Evolutionary conservation across 2,797 vertebrate genomes (phyloP), one percentile per base, ranked within the genome.

Genomic region (Tokudaia tokunoshimensis): DNA sequence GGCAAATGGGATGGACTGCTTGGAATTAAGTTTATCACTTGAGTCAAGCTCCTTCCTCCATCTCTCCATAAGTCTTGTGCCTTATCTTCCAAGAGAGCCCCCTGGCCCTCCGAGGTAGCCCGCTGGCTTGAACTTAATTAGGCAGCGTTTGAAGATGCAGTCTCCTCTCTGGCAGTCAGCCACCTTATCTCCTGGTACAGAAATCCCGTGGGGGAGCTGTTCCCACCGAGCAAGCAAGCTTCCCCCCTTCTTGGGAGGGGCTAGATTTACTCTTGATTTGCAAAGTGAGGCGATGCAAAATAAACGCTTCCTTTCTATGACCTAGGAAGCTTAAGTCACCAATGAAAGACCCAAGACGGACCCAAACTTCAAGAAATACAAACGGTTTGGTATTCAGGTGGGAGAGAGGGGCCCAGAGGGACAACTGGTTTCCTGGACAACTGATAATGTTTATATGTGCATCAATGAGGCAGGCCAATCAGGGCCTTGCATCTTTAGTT

Each of bases 71-170:
- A 55, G 96, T 91, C 86, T 81, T 55, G 14, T 85, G 96, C 95
- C 93, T 97, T 96, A 97, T 97, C 97, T 97, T 93, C 85, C 10
- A 57, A 94, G 63, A 97, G 92, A 84, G 92, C 20, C 92, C 84
- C 83, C 94, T 63, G 75, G 97, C 95, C 92, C 17, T 22, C 52
- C 29, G 95, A 97, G 84, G 96, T 31, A 91, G 97, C 90, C 97
- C 91, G 97, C 97, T 96, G 98, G 85, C 92, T 96, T 90, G 95
- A 94, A 96, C 85, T 94, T 98, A 98, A 98, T 98, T 97, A 98
- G 97, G 84, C 91, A 93, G 74, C 9, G 11, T 97, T 92, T 97
- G 97, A 97, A 98, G 98, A 97, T 85, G 37, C 5, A 0, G 67
- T 84, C 94, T 89, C 94, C 97, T 50, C 57, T 87, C 87, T 97